Evolutionary conservation across 2,113 vertebrate genomes (phyloP).

Genomic region (Rana temporaria): DNA sequence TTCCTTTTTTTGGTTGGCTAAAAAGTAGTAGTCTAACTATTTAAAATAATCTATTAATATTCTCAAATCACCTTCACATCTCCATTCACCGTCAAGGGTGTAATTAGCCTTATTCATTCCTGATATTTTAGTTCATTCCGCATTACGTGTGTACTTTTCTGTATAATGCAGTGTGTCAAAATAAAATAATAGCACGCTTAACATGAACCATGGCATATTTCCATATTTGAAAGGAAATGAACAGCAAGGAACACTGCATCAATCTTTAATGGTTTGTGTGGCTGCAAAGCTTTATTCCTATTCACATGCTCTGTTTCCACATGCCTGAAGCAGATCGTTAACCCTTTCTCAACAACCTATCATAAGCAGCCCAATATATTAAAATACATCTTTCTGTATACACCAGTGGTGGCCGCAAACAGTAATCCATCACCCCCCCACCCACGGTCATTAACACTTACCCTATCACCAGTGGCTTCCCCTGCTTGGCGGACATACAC

Average conservation of each 20-base stretch:
- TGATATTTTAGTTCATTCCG: constrained; percentile 3
- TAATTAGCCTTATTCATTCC: constrained; percentile 1
- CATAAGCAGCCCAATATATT: neutral
- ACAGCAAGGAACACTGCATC: constrained; percentile 19
- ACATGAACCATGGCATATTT: constrained; percentile 27
- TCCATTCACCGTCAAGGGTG: neutral
- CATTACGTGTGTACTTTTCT: neutral
- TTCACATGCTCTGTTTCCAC: neutral
- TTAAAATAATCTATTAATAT: constrained; percentile 9
- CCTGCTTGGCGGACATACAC: too few relatives aligned
- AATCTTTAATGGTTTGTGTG: constrained; percentile 42
- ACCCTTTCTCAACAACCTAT: neutral
- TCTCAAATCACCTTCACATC: neutral
- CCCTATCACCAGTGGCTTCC: too few relatives aligned
- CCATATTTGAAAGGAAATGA: constrained; percentile 33
- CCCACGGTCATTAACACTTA: too few relatives aligned
- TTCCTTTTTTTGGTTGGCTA: neutral
- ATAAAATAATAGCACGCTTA: constrained; percentile 24
- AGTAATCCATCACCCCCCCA: too few relatives aligned
- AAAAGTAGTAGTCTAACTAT: neutral
- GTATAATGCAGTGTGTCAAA: constrained; percentile 27
- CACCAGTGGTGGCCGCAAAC: too few relatives aligned
- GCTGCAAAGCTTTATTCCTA: constrained; percentile 9
- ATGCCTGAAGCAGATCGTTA: constrained; percentile 20
- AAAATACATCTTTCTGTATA: too few relatives aligned